Base-by-base conservation (phyloP, 2,888 invertebrate genomes). In the Mythimna vitellina region DNA sequence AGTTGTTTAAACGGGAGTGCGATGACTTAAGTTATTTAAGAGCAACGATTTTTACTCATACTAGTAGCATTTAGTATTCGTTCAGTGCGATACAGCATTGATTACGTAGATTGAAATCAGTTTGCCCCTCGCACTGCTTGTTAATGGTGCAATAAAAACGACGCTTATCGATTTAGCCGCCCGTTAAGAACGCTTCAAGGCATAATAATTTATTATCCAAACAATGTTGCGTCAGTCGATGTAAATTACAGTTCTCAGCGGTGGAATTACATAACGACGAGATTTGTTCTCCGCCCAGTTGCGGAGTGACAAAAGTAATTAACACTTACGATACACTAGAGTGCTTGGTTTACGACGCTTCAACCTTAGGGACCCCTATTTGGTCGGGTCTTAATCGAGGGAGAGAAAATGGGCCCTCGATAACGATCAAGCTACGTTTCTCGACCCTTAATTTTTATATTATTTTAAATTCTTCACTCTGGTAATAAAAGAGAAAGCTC, bases 71-170 rank as follows among this genome's bases (percentile, higher is more conserved):
- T 83, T 80, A 76, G 64, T 65, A 61, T 60, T 64, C 42, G 25
- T 81, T 51, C 32, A 72, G 66, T 58, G 61, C 25, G 57, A 76
- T 76, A 87, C 87, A 91, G 89, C 88, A 88, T 92, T 94, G 95
- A 95, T 94, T 94, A 93, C 93, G 90, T 90, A 94, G 94, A 95
- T 95, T 94, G 92, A 93, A 93, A 95, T 95, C 94, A 91, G 88
- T 90, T 91, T 90, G 90, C 92, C 93, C 92, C 94, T 92, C 92
- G 92, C 89, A 90, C 87, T 86, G 92, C 91, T 90, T 91, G 93
- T 94, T 95, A 96, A 95, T 95, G 94, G 93, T 93, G 95, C 93
- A 93, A 95, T 96, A 95, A 96, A 94, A 94, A 94, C 92, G 92
- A 91, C 92, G 92, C 93, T 94, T 95, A 95, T 95, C 94, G 94